Conservation (phyloP, 2,888 invertebrate genomes). For the Campoplex capitator region DNA sequence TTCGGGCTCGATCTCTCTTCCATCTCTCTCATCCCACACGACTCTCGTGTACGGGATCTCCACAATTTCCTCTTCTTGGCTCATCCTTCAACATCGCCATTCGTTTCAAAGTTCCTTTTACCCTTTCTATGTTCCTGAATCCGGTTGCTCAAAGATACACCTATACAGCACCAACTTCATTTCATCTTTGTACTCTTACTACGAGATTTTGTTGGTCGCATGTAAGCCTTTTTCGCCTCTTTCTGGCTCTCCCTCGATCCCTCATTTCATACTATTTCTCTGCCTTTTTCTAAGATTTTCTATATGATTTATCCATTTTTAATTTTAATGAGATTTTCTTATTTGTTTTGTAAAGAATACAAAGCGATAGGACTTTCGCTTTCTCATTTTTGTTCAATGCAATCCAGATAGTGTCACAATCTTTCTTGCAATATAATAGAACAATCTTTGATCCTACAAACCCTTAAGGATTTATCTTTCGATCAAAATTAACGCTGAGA, state of each 20-base stretch:
- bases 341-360: background rate
- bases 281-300: background rate
- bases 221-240: background rate
- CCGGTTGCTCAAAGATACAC: conserved; percentile 60
- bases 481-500: no score
- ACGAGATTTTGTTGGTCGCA: conserved; percentile 19
- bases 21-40: conserved; percentile 31
- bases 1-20: conserved; percentile 38
- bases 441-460: background rate
- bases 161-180: conserved; percentile 40
- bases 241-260: background rate
- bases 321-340: conserved; percentile 6
- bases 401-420: background rate
- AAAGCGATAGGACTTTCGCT: background rate
- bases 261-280: background rate
- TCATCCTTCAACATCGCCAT: conserved; percentile 36
- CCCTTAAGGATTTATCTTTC: background rate
- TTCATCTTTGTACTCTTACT: conserved; percentile 32
- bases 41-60: conserved; percentile 24
- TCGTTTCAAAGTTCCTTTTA: conserved; percentile 56
- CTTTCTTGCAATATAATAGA: background rate
- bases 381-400: background rate
- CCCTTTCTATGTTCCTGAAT: conserved; percentile 53
- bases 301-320: conserved; percentile 12
- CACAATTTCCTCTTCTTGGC: conserved; percentile 1